These are phyloP conservation scores for Dinomys branickii DNA, from an alignment of 2,113 vertebrate species.

Conservation along the genomic window DNA sequence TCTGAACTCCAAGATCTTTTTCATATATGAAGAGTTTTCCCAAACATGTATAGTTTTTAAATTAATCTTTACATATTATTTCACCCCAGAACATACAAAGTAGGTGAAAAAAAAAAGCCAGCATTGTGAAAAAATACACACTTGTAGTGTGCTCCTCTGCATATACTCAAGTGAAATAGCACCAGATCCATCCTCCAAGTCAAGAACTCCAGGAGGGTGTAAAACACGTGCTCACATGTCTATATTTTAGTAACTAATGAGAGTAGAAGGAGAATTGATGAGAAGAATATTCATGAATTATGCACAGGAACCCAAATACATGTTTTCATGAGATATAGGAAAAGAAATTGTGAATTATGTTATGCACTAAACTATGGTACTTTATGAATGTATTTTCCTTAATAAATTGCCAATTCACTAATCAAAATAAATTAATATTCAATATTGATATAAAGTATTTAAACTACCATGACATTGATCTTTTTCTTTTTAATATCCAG, in stretches of 20 bases:
- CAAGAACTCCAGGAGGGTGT: background rate
- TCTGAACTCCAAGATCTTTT: background rate
- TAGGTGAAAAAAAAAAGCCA: background rate
- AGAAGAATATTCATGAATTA: background rate
- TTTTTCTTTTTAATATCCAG: background rate
- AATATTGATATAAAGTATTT: background rate
- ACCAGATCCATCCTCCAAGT: background rate
- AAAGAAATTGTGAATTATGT: background rate
- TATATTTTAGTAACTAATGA: background rate
- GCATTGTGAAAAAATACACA: background rate
- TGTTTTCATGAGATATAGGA: background rate
- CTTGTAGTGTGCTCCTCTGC: background rate
- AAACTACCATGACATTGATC: background rate
- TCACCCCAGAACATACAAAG: background rate
- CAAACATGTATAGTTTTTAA: background rate
- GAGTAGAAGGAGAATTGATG: background rate
- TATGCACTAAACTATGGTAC: background rate
- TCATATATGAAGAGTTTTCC: background rate
- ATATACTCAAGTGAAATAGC: background rate
- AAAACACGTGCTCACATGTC: background rate
- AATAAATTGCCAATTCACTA: background rate
- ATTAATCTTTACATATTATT: conserved; percentile 29
- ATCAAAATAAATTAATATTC: background rate
- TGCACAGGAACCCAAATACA: background rate
- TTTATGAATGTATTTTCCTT: background rate